Base-by-base conservation (phyloP, 2,888 invertebrate species). In the Spisula subtruncata region DNA sequence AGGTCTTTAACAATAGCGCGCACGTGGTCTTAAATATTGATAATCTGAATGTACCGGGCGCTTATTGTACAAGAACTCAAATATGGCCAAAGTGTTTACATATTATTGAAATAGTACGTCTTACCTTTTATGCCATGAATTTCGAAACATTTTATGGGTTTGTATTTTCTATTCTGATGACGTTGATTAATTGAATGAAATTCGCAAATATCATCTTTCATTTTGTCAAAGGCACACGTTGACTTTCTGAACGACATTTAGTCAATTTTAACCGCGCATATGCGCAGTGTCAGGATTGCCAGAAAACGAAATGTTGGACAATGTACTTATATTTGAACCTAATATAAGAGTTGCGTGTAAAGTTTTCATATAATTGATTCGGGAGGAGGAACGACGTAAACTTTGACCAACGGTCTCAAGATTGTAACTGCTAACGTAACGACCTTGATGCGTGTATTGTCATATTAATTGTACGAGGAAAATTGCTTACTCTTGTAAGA, bases 1-100 rank as follows among this genome's bases (percentile, higher is more conserved):
- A 71, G 83, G 71, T 71, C 60, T 54, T 60, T 71, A 46, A 46
- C 83, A 41, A 48, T 71, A 25, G 79, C 71, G 29, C 84, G 10
- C 84, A 46, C 71, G 84, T 84, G 84, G 84, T 84, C 75, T 29
- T n/a, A 0, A 66, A 66, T 25, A 60, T 60, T 25, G 25, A 51
- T 51, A 66, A 66, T 66, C 60, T 25, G 60, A 25, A 25, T 66
- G 60, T 0, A 66, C n/a, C 8, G 25, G 60, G 60, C 60, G 60
- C 60, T 66, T 25, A 66, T 66, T 66, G 60, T 66, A 66, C 60
- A 10, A 25, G n/a, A 25, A 8, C 25, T 66, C 60, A n/a, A 25
- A 66, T n/a, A 66, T 66, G 60, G 60, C 60, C n/a, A 4, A 25
- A 1, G n/a, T 60, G 25, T 66, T 66, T n/a, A 66, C 60, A 66